These are phyloP conservation scores for Prunella fulvescens DNA, from an alignment of 2,113 vertebrate species.

Conservation along the genomic window DNA sequence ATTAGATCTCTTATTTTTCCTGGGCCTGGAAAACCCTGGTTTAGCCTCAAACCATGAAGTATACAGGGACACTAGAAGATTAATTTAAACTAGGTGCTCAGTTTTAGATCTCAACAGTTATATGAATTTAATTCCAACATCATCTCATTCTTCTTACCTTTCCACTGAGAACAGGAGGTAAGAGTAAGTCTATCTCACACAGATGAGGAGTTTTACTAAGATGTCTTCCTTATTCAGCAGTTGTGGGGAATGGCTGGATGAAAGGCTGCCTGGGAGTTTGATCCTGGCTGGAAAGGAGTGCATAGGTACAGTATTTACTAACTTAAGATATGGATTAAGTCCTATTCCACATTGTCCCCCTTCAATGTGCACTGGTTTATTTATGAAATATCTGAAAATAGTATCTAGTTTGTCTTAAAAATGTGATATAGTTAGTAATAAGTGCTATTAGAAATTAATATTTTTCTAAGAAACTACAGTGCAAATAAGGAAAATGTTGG, in stretches of 20 bases:
- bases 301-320: neutral
- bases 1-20: neutral
- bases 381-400: neutral
- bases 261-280: neutral
- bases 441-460: neutral
- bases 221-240: neutral
- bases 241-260: neutral
- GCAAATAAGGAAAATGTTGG: neutral
- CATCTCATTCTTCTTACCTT: neutral
- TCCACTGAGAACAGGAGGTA: neutral
- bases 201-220: neutral
- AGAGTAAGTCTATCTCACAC: neutral
- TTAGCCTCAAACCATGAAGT: neutral
- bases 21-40: neutral
- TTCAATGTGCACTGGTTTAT: accelerated
- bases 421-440: neutral
- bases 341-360: accelerated
- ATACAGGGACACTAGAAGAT: neutral
- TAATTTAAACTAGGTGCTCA: neutral
- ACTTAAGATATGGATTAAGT: neutral
- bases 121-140: neutral
- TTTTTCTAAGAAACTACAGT: neutral
- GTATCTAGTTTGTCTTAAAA: neutral
- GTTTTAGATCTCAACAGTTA: neutral
- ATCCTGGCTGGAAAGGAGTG: neutral